Evolutionary conservation across 2,888 invertebrate species (phyloP), one percentile per base, ranked within the genome.

Genomic region (Oligia strigilis): DNA sequence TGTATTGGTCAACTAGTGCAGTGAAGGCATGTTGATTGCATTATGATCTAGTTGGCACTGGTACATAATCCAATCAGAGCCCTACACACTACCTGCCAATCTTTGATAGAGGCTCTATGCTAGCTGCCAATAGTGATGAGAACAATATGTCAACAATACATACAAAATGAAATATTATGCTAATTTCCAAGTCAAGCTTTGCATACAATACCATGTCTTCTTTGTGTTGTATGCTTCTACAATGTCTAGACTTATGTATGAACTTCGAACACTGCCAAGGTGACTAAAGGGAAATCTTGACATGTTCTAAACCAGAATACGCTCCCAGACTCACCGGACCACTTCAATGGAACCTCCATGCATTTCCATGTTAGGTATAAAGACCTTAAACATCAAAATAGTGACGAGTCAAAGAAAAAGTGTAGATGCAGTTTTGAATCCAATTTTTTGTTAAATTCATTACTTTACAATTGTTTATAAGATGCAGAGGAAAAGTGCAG

Each of bases 101-200:
- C 65, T 77, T 52, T 73, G 43, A 80, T 77, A 69, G 74, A 40
- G 72, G 72, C 72, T 65, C 75, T 55, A 62, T 64, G n/a, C 72
- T 3, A 3, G 52, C 65, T 79, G 78, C 77, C 81, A 75, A 75
- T 78, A 78, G 36, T 72, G 19, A 49, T 17, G n/a, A 72, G 55
- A 77, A 72, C n/a, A 70, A 70, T 69, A 72, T 72, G 46, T 71
- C 67, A 69, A 78, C 80, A 85, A 80, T 75, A 78, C 78, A 87
- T 88, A 81, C 72, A 77, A 81, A 88, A 77, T 77, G 77, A 74
- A 75, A 88, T 76, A 85, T 82, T 85, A 88, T 88, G 85, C 72
- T 72, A 83, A 88, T 75, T 11, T 66, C 2, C n/a, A n/a, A 75
- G 67, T 79, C 58, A 73, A 67, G 55, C 46, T 88, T 84, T 85